Base-by-base conservation (phyloP, 2,113 vertebrate genomes). In the Erythrolamprus reginae region DNA sequence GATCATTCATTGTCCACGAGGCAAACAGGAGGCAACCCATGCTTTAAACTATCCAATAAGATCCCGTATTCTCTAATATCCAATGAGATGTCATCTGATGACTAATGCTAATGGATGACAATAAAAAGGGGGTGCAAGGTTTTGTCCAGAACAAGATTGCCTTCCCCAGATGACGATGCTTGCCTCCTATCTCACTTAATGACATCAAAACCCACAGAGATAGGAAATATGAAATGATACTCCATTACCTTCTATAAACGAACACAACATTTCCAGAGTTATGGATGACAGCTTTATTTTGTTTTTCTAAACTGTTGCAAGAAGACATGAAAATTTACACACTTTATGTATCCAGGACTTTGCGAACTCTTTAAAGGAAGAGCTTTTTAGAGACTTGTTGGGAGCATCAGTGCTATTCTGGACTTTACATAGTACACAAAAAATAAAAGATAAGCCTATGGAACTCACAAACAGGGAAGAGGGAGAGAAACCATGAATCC, bases 261-360 rank as follows among this genome's bases (percentile, higher is more conserved):
- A 42, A 1, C 56, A 96, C 1, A 50, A 70, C 12, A 56, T 13
- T 89, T 61, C 23, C 83, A 93, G 90, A 8, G 4, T 88, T 89
- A 89, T 85, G 93, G 82, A 26, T 89, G 93, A 91, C 55, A 82
- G 70, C 87, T 96, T 96, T 96, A 95, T 96, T 96, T 95, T 92
- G 93, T 50, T 86, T 47, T 47, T 33, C 88, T 89, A 92, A 93
- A 93, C 93, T 91, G 91, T 82, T 95, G 93, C 91, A 90, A 95
- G 91, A 95, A 92, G 91, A 96, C 95, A 95, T 0, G 0, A 91
- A 86, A 92, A 58, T 3, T 94, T 51, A 93, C 90, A 95, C 17
- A 24, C 90, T 87, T 93, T 92, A 58, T 58, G 82, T 42, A 86
- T 85, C 92, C 86, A 89, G 24, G 7, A 92, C 94, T 91, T 94